Base-by-base conservation (phyloP, 2,113 vertebrate genomes). In the Hemibagrus wyckioides region DNA sequence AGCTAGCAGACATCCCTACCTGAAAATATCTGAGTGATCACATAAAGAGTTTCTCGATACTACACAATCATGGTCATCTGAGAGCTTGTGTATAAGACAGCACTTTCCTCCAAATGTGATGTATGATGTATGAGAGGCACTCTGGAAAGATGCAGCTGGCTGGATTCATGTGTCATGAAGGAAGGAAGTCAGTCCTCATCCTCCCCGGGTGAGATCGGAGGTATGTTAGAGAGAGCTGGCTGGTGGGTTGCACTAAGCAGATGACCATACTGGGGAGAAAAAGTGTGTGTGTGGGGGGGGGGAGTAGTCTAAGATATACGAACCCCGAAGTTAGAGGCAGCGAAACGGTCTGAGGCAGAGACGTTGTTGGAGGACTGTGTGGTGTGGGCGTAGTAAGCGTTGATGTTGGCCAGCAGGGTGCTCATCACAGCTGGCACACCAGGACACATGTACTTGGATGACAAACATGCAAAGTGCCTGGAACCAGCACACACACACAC, bases 381-480 rank as follows among this genome's bases (percentile, higher is more conserved):
- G 90, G 98, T 99, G 94, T 99, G 98, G 1, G 98, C 98, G 0
- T 99, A 99, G 94, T 99, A 99, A 83, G 98, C 98, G 0, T 99
- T 99, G 92, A 99, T 99, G 95, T 99, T 99, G 94, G 98, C 98
- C 0, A 99, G 95, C 36, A 99, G 94, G 33, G 97, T 99, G 91
- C 98, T 99, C 98, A 99, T 99, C 90, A 99, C 98, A 0, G 98
- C 98, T 0, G 98, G 98, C 56, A 99, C 98, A 1, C 98, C 98
- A 0, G 98, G 98, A 84, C 98, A 99, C 98, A 99, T 99, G 93
- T 99, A 99, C 91, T 99, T 99, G 14, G 98, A 99, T 39, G 98
- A 99, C 73, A 99, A 96, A 94, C 98, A 99, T 89, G 98, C 97
- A 85, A 99, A 99, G 92, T 99, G 98, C 75, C 98, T 99, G 93